These are phyloP conservation scores for Acarapis woodi DNA, from an alignment of 1,140 invertebrate genomes.

Conservation along the genomic window DNA sequence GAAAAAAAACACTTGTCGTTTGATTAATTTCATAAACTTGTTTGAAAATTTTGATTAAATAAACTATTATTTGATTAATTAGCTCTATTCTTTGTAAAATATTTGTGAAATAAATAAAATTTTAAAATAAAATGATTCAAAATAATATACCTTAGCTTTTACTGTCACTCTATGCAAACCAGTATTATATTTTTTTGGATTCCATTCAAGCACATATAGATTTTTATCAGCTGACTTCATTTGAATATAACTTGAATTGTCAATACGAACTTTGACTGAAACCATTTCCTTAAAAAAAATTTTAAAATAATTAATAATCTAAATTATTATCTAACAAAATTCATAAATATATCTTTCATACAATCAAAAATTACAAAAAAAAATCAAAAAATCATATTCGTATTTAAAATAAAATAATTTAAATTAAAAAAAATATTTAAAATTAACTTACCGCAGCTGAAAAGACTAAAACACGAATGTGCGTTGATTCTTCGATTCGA, in stretches of 20 bases:
- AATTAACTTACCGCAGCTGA: no score
- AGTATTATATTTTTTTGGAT: slow-evolving; percentile 27
- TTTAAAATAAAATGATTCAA: background rate
- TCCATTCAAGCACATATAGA: slow-evolving; percentile 39
- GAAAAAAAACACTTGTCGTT: no score
- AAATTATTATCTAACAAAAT: no score
- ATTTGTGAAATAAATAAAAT: background rate
- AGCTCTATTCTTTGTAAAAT: background rate
- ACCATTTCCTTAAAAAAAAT: slow-evolving; percentile 25
- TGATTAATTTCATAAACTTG: no score
- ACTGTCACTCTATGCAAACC: slow-evolving; percentile 33
- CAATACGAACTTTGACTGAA: slow-evolving; percentile 26
- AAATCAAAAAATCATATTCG: no score
- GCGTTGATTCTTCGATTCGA: slow-evolving; percentile 34
- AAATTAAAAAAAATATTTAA: slow-evolving; percentile 3
- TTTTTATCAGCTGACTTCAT: slow-evolving; percentile 25
- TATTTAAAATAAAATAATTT: slow-evolving; percentile 10
- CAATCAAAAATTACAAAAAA: no score
- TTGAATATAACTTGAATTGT: slow-evolving; percentile 28
- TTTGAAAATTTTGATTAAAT: no score
- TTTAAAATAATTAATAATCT: no score
- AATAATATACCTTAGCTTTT: slow-evolving; percentile 10
- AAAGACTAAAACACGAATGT: slow-evolving; percentile 30
- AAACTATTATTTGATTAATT: slow-evolving; percentile 12
- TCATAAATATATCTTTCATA: no score